Evolutionary conservation across 2,113 vertebrate genomes (phyloP), one percentile per base, ranked within the genome.

Genomic region (Limanda limanda): DNA sequence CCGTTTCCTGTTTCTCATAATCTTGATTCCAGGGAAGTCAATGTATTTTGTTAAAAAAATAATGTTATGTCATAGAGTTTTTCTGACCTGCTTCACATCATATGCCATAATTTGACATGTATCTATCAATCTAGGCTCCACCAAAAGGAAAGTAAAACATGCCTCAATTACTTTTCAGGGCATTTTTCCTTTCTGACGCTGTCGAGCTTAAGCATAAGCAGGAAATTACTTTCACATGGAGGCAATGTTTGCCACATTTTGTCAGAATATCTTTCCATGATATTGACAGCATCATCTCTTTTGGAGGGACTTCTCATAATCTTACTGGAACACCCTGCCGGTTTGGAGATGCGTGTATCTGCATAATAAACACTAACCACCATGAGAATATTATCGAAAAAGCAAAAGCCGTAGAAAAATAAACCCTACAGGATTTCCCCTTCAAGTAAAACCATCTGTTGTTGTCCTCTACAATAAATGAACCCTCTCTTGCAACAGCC

Each of bases 371-470:
- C 85, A 78, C 48, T 3, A 84, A 72, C 59, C 66, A 76, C 61
- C 74, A 71, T 76, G 76, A 90, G 84, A 88, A 85, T 82, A 75
- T 84, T 77, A 87, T 83, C 54, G 56, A 87, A 82, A 84, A 83
- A 74, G 74, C 84, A 89, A 85, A 84, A 60, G 62, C 60, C 66
- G 65, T 70, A 64, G 51, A 82, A 89, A 84, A 88, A 89, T 84
- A 85, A 90, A 90, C 78, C 64, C 70, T 60, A 54, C 54, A 87
- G 81, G 84, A 91, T 81, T 87, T 87, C 71, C 81, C 71, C 75
- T 54, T 76, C 74, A 88, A 89, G 76, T 87, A 69, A 88, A 89
- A 85, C 75, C 91, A 90, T 85, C 63, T 91, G 88, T 77, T 84
- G 71, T 74, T 85, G 82, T 83, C 73, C 54, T 37, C 71, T 40